A percentile compares a stretch with the other conserved stretches of the same genome.
Evolutionary conservation across 2,888 invertebrate genomes (phyloP).

Genomic region (Rhyacophila evoluta): DNA sequence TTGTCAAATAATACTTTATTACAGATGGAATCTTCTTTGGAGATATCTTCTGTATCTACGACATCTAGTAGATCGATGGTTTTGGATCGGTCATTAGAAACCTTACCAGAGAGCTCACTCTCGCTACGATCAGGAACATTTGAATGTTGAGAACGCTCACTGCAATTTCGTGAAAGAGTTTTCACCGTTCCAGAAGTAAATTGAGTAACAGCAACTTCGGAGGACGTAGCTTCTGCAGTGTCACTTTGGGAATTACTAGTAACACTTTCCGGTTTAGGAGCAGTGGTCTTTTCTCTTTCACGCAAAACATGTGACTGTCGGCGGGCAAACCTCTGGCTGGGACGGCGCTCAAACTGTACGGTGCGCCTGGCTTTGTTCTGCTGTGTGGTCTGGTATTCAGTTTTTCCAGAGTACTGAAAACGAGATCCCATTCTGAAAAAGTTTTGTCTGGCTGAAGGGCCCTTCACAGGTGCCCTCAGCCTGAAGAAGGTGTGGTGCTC

Average conservation of each 20-base stretch:
- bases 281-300: slow-evolving; percentile 77
- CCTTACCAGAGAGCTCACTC: slow-evolving; percentile 57
- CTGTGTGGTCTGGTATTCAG: slow-evolving; percentile 97
- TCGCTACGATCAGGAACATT: slow-evolving; percentile 30
- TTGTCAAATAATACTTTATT: slow-evolving; percentile 67
- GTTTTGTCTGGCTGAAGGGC: slow-evolving; percentile 90
- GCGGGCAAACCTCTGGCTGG: slow-evolving; percentile 95
- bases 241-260: slow-evolving; percentile 58
- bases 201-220: slow-evolving; percentile 59
- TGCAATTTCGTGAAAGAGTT: slow-evolving; percentile 67
- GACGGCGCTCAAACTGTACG: slow-evolving; percentile 95
- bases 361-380: slow-evolving; percentile 90
- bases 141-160: slow-evolving; percentile 70
- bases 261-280: slow-evolving; percentile 44
- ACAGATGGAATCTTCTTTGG: slow-evolving; percentile 68
- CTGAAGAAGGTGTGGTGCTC: slow-evolving; percentile 99
- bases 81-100: slow-evolving; percentile 61
- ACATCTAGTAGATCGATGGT: slow-evolving; percentile 51
- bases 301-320: slow-evolving; percentile 90
- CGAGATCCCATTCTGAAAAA: slow-evolving; percentile 99
- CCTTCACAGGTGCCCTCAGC: slow-evolving; percentile 88
- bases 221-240: slow-evolving; percentile 58
- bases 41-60: slow-evolving; percentile 62
- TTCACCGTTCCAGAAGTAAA: slow-evolving; percentile 56
- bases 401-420: slow-evolving; percentile 94